Base-by-base conservation (phyloP, 2,113 vertebrate genomes). In the Dicaeum eximium region DNA sequence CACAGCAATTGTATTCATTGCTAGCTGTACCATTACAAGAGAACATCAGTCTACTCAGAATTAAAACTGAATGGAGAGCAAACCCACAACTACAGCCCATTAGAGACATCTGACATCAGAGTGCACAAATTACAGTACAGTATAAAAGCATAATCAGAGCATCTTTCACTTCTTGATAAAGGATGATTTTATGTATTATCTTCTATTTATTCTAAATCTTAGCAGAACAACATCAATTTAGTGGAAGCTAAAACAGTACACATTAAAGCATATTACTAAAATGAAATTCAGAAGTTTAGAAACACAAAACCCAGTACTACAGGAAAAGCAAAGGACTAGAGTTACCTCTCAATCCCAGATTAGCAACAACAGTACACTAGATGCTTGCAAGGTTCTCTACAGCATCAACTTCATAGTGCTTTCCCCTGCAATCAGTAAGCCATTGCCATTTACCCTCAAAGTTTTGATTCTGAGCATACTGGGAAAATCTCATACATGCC, bases 121-220 rank as follows among this genome's bases (percentile, higher is more conserved):
- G 37, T 13, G 42, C 25, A 93, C 56, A 89, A 78, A 92, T 94
- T 92, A 60, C 6, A 84, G 77, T 47, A 92, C 3, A 71, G 47
- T 23, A 80, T 37, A 88, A 93, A 84, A 57, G 40, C 72, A 80
- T 58, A 85, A 90, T 80, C 64, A 95, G 53, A 71, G 27, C 27
- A 53, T 80, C 86, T 92, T 94, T 92, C 89, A 57, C 33, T 90
- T 90, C 81, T 31, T 86, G 38, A 77, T 66, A 62, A 85, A 72
- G 28, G 35, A 91, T 75, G 23, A 70, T 80, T 90, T 83, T 37
- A 62, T 45, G 18, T 33, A 80, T 69, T 87, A 73, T 70, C 25
- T 69, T 89, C 51, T 45, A 30, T 66, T 89, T 78, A 84, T 42
- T 83, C 71, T 37, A 86, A 73, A 93, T 70, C 37, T 53, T 93